phyloP scores from a whole-genome alignment of 1,140 invertebrate genomes.

The Trachymyrmex septentrionalis region DNA sequence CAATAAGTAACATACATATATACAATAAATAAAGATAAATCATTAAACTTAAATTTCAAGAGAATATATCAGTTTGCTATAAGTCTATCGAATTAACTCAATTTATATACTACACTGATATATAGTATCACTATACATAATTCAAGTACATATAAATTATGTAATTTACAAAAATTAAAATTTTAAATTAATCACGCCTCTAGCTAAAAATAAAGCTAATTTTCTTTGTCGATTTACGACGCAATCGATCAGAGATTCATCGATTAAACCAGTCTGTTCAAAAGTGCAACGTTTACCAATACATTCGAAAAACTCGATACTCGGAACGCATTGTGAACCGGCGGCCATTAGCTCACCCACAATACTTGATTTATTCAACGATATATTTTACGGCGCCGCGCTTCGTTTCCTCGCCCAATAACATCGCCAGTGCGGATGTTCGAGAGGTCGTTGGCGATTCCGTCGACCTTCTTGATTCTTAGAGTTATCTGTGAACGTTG shows the following conservation, averaged over 20 bases:
- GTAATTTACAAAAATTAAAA: background rate
- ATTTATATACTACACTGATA: background rate
- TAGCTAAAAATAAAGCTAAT: background rate
- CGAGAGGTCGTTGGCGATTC: constrained; percentile 69
- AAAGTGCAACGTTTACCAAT: constrained; percentile 1
- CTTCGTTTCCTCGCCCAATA: constrained; percentile 38
- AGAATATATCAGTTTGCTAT: background rate
- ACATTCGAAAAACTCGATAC: background rate
- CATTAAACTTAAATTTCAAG: background rate
- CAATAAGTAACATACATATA: background rate
- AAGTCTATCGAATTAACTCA: background rate
- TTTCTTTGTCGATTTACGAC: background rate
- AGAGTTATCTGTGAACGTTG: constrained; percentile 63
- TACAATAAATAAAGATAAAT: background rate
- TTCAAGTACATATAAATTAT: background rate
- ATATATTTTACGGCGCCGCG: constrained; percentile 35
- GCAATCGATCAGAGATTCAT: background rate
- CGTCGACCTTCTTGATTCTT: constrained; percentile 77
- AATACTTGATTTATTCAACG: constrained; percentile 58
- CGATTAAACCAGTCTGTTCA: background rate
- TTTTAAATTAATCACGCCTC: background rate
- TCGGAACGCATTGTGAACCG: background rate
- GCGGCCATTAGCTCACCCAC: background rate
- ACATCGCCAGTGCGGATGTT: constrained; percentile 35
- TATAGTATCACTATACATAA: background rate